These are phyloP conservation scores for Centropristis striata DNA, from an alignment of 2,113 vertebrate species.

Conservation along the genomic window DNA sequence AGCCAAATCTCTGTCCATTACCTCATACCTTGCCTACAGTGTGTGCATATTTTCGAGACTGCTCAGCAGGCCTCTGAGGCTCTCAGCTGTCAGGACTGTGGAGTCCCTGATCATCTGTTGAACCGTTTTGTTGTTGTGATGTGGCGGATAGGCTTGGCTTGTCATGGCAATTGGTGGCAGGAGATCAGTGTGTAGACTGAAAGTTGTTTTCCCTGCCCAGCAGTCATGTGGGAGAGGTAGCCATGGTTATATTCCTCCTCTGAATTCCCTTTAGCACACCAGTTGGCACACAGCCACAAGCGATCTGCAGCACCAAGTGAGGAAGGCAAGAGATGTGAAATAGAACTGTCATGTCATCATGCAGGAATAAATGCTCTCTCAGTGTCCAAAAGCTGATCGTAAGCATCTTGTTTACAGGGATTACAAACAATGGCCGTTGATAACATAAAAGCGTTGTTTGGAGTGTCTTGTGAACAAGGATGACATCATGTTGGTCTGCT, in stretches of 20 bases:
- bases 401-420: not conserved
- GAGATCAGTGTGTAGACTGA: constrained; percentile 28
- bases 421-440: constrained; percentile 25
- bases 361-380: constrained; percentile 12
- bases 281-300: constrained; percentile 65
- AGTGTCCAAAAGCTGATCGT: not conserved
- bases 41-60: constrained; percentile 5
- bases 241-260: constrained; percentile 69
- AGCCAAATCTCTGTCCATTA: not conserved
- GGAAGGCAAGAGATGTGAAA: constrained; percentile 20
- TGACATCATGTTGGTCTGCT: not conserved
- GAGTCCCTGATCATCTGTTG: constrained; percentile 31
- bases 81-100: constrained; percentile 36
- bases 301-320: constrained; percentile 47
- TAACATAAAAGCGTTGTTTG: not conserved
- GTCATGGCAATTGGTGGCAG: constrained; percentile 30
- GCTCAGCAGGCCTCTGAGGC: constrained; percentile 18
- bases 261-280: constrained; percentile 51
- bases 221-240: constrained; percentile 69
- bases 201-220: constrained; percentile 63
- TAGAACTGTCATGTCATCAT: constrained; percentile 16
- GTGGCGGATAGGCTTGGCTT: constrained; percentile 58
- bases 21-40: not conserved
- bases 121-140: constrained; percentile 44
- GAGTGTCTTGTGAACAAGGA: constrained; percentile 3